Conservation (phyloP, 2,888 invertebrate genomes). For the Ligdia adustata region DNA sequence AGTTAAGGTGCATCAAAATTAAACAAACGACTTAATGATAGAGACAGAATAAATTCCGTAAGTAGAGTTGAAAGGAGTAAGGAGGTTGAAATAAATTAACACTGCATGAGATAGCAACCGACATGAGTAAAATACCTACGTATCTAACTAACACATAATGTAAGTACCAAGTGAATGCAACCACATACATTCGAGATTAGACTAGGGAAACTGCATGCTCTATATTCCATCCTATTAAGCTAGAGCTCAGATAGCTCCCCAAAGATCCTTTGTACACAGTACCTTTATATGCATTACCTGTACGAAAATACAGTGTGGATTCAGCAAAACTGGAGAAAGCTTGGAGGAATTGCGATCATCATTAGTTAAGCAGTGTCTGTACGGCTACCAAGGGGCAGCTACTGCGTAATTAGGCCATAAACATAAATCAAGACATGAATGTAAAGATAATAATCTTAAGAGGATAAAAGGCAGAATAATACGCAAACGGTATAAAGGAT, state of each 20-base stretch:
- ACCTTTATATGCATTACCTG: not conserved
- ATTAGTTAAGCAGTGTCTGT: conserved; percentile 4
- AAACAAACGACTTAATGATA: too few species aligned
- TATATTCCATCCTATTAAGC: conserved; percentile 54
- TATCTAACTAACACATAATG: too few species aligned
- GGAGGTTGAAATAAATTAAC: too few species aligned
- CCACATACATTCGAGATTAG: conserved; percentile 18
- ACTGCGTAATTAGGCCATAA: conserved; percentile 2
- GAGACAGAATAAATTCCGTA: too few species aligned
- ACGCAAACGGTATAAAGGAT: not conserved
- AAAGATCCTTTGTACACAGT: conserved; percentile 48
- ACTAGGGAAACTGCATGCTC: conserved; percentile 50
- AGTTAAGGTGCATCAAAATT: too few species aligned
- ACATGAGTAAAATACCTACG: too few species aligned
- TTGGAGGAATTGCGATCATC: conserved; percentile 30
- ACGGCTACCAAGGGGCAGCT: not conserved
- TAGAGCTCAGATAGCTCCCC: conserved; percentile 42
- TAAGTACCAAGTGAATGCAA: not conserved
- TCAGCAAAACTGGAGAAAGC: conserved; percentile 13
- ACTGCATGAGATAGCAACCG: too few species aligned
- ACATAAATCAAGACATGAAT: not conserved
- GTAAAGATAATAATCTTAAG: conserved; percentile 4
- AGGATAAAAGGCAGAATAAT: not conserved
- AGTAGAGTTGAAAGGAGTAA: too few species aligned
- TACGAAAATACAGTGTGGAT: conserved; percentile 12